Evolutionary conservation across 2,113 vertebrate genomes (phyloP), one percentile per base, ranked within the genome.

Genomic region (Thinocorus orbignyianus): DNA sequence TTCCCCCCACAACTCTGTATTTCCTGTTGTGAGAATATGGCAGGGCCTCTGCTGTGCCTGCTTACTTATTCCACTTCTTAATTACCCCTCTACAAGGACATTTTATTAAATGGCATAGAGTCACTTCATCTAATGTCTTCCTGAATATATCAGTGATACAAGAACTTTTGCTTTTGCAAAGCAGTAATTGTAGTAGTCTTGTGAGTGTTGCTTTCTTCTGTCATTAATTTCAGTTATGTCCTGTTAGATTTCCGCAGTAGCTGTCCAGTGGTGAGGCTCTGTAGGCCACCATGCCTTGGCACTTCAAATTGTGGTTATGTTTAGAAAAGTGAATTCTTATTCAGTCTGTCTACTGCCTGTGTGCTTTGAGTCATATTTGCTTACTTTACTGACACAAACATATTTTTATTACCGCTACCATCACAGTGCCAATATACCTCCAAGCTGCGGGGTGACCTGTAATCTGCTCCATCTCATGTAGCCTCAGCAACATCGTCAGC

Each of bases 331-430:
- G 60, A 81, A 48, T 88, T 88, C 65, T 88, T 81, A 61, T 26
- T 74, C 58, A 86, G 39, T 39, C 48, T 77, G 55, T 94, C 58
- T 88, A 7, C 48, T 73, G 44, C 74, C 76, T 81, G 42, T 76
- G 74, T 94, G 39, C 85, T 86, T 90, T 92, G 82, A 90, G 82
- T 89, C 80, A 65, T 49, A 61, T 84, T 93, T 96, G 41, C 83
- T 92, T 96, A 69, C 52, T 93, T 86, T 79, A 79, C 26, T 84
- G 91, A 65, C 88, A 95, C 31, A 86, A 92, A 92, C 51, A 52
- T 44, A n/a, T 74, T 96, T 84, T 92, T 86, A 81, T 94, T 93
- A 44, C 48, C 30, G 30, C 52, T 79, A 7, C 80, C 31, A 57
- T 89, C 44, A n/a, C 48, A 49, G 82, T 49, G 37, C 86, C 82